Percentiles rank a stretch among this genome's conserved stretches.
These are phyloP conservation scores for Pammene fasciana DNA, from an alignment of 2,888 invertebrate species.

Conservation along the genomic window DNA sequence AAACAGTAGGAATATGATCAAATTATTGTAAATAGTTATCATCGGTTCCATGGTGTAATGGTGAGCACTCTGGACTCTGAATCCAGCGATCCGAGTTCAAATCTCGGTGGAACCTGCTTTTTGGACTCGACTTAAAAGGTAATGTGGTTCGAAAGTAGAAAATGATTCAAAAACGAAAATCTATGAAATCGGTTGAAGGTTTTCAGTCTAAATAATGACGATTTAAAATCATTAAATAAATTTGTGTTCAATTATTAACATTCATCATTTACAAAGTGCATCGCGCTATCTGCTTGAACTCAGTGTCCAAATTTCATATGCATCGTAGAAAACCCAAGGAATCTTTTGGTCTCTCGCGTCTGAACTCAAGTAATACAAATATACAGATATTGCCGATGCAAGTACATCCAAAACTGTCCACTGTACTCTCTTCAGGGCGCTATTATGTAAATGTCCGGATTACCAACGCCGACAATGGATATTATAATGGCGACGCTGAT, in stretches of 20 bases:
- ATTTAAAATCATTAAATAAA: too few species aligned
- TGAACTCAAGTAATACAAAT: not conserved
- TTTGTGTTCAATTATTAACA: too few species aligned
- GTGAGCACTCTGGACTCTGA: slow-evolving; percentile 87
- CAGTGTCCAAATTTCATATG: not conserved
- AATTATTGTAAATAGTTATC: not conserved
- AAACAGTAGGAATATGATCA: not conserved
- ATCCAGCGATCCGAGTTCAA: slow-evolving; percentile 87
- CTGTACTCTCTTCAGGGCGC: slow-evolving; percentile 47
- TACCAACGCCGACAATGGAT: slow-evolving; percentile 66
- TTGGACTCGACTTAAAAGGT: not conserved
- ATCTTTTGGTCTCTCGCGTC: not conserved
- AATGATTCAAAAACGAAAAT: too few species aligned
- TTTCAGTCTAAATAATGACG: too few species aligned
- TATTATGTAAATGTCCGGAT: slow-evolving; percentile 76
- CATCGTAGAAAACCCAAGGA: not conserved
- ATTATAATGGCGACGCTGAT: slow-evolving; percentile 68
- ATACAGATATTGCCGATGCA: slow-evolving; percentile 1
- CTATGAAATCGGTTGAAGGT: too few species aligned
- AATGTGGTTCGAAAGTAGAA: too few species aligned
- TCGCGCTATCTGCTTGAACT: not conserved
- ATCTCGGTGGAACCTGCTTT: slow-evolving; percentile 84
- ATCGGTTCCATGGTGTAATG: slow-evolving; percentile 84
- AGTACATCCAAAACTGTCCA: slow-evolving; percentile 22
- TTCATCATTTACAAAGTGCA: too few species aligned